phyloP scores from a whole-genome alignment of 1,140 invertebrate genomes.

The Drosophila kurseongensis region DNA sequence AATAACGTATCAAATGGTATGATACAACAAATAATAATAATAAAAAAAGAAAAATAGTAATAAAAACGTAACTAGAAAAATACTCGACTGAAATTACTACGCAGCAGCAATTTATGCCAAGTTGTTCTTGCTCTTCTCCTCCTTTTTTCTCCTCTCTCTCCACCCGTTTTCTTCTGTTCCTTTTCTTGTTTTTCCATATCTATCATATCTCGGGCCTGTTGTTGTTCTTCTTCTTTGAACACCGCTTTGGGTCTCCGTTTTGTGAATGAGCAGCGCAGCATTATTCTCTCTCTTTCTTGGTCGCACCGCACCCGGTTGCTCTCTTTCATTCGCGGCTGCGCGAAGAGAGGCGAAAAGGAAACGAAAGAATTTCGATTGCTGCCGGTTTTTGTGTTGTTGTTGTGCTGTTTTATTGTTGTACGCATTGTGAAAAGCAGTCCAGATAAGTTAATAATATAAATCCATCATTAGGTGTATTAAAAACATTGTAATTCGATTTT shows the following conservation, averaged over 20 bases:
- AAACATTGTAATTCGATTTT: too few species aligned
- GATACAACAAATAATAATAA: conserved; percentile 6
- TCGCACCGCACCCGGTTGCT: conserved; percentile 18
- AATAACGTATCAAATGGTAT: conserved; percentile 35
- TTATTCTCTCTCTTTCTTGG: conserved; percentile 31
- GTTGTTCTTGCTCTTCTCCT: conserved; percentile 45
- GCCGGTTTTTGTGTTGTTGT: conserved; percentile 28
- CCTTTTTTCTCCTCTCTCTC: conserved; percentile 15
- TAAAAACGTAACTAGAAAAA: conserved; percentile 53
- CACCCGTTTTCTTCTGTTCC: conserved; percentile 39
- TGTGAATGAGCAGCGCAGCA: conserved; percentile 68
- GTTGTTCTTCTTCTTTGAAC: conserved; percentile 41
- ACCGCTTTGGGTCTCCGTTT: conserved; percentile 50
- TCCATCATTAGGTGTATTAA: neutral
- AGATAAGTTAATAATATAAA: conserved; percentile 32
- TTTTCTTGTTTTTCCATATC: conserved; percentile 74
- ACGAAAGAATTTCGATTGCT: conserved; percentile 39
- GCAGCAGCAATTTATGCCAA: conserved; percentile 82
- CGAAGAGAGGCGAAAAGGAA: conserved; percentile 21
- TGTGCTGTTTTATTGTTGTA: conserved; percentile 27
- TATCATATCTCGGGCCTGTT: conserved; percentile 74
- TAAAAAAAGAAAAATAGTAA: conserved; percentile 4
- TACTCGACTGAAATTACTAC: conserved; percentile 79
- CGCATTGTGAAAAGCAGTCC: conserved; percentile 14
- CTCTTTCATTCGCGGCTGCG: conserved; percentile 18